phyloP scores from a whole-genome alignment of 2,797 vertebrate species.

The Tolypeutes matacus region DNA sequence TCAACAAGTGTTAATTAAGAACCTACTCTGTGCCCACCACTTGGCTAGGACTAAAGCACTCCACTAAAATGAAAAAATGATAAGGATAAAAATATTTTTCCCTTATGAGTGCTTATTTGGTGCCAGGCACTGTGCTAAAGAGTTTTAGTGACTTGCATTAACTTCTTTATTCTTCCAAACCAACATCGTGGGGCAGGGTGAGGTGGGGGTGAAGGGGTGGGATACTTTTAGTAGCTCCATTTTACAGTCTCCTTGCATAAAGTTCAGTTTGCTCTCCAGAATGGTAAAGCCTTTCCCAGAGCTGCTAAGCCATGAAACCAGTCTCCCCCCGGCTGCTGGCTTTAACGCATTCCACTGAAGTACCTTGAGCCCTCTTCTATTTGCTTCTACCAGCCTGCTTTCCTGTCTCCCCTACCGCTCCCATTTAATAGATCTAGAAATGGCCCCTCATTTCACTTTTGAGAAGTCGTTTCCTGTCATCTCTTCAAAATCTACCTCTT shows the following conservation, averaged over 20 bases:
- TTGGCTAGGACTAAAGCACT: background rate
- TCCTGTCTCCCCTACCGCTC: background rate
- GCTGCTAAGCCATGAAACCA: rapidly evolving
- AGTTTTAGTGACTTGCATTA: background rate
- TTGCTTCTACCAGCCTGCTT: background rate
- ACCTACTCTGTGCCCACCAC: background rate
- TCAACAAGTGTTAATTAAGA: background rate
- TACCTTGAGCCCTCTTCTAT: background rate
- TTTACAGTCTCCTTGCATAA: background rate
- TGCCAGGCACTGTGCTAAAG: background rate
- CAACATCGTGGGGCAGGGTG: background rate
- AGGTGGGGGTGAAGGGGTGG: rapidly evolving
- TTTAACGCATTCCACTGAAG: background rate
- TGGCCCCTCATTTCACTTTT: constrained; percentile 53
- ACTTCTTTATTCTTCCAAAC: background rate
- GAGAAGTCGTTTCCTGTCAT: constrained; percentile 54
- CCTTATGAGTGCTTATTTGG: background rate
- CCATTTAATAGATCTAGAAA: constrained; percentile 33
- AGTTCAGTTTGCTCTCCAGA: background rate
- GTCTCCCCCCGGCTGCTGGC: background rate
- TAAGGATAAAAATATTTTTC: background rate
- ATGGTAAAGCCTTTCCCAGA: background rate
- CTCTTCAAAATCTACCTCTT: constrained; percentile 63
- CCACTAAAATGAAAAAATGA: background rate
- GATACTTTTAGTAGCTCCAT: background rate